Conservation (phyloP, 2,888 invertebrate species). For the Lasioglossum oenotherae region DNA sequence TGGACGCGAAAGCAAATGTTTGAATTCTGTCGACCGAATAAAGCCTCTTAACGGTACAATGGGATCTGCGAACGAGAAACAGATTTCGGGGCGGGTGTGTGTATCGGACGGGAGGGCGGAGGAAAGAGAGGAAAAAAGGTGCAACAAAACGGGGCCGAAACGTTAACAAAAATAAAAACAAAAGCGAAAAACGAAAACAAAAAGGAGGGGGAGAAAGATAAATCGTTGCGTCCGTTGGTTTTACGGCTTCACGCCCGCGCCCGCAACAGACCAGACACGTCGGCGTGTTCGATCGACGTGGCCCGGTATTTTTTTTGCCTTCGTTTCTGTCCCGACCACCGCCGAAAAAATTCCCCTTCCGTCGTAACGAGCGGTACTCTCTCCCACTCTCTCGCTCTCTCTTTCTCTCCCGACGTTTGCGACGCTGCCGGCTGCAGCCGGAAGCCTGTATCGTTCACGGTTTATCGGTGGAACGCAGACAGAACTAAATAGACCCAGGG, state of each 20-base stretch:
- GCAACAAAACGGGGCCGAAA: neutral
- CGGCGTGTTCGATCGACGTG: slow-evolving; percentile 32
- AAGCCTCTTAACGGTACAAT: slow-evolving; percentile 23
- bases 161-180: neutral
- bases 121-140: neutral
- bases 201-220: slow-evolving; percentile 10
- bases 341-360: neutral
- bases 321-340: neutral
- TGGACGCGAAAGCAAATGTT: slow-evolving; percentile 16
- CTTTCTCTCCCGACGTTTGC: neutral
- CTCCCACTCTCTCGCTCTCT: neutral
- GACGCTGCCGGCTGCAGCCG: neutral
- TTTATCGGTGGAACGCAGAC: slow-evolving; percentile 70
- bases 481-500: slow-evolving; percentile 73
- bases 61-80: slow-evolving; percentile 24
- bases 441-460: slow-evolving; percentile 40
- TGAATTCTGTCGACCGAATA: slow-evolving; percentile 21
- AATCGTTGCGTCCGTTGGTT: slow-evolving; percentile 34
- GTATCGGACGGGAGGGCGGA: too few species aligned
- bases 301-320: neutral
- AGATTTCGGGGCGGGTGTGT: neutral
- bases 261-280: slow-evolving; percentile 23
- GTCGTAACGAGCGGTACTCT: neutral
- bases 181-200: neutral
- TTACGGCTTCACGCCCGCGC: slow-evolving; percentile 27